A percentile compares a stretch with the other conserved stretches of the same genome.
These are phyloP conservation scores for Barbus barbus DNA, from an alignment of 2,113 vertebrate genomes.

Conservation along the genomic window DNA sequence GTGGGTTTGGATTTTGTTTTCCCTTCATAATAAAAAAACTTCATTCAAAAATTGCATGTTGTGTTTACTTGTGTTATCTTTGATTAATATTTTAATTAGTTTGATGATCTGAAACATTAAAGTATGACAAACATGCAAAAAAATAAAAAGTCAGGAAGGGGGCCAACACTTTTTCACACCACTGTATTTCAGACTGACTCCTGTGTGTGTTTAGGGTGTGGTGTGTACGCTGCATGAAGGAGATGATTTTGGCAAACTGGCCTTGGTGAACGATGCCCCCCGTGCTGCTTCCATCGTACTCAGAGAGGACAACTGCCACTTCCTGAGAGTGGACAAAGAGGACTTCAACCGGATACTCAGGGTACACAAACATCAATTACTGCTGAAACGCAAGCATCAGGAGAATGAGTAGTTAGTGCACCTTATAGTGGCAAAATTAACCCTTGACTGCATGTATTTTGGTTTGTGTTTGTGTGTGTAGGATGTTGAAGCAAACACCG, in stretches of 20 bases:
- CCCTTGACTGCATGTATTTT: not conserved
- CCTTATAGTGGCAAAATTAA: not conserved
- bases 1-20: too few species aligned
- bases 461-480: slow-evolving; percentile 61
- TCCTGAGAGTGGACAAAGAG: slow-evolving; percentile 96
- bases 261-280: slow-evolving; percentile 93
- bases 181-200: not conserved
- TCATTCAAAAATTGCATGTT: too few species aligned
- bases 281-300: slow-evolving; percentile 95
- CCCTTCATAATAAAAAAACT: too few species aligned
- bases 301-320: slow-evolving; percentile 97
- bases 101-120: too few species aligned
- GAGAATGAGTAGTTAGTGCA: not conserved
- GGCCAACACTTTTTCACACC: too few species aligned
- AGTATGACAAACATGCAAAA: too few species aligned
- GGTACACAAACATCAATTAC: slow-evolving; percentile 67
- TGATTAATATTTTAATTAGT: too few species aligned
- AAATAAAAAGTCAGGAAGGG: too few species aligned
- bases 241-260: slow-evolving; percentile 97
- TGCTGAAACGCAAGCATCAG: slow-evolving; percentile 5
- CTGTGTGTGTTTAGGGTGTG: slow-evolving; percentile 81
- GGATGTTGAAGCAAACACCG: slow-evolving; percentile 98
- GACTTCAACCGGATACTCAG: slow-evolving; percentile 97
- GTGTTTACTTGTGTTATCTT: too few species aligned
- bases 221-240: slow-evolving; percentile 97